Evolutionary conservation across 2,113 vertebrate species (phyloP).

Genomic region (Callospermophilus lateralis): DNA sequence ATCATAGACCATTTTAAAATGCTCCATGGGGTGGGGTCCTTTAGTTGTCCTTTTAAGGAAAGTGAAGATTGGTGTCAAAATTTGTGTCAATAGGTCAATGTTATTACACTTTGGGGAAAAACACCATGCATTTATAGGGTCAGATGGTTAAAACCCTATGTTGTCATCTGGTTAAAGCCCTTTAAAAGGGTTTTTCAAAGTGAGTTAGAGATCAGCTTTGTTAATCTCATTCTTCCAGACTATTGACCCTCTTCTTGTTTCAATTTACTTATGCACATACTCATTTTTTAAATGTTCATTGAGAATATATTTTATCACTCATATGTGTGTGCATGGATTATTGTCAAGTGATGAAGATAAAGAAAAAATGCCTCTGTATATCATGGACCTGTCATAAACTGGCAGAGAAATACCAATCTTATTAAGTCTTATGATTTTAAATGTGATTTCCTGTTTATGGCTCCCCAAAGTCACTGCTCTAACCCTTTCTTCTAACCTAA

Average conservation of each 20-base stretch:
- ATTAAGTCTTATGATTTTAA: not conserved
- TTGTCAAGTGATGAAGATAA: not conserved
- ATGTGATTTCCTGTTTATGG: not conserved
- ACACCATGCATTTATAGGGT: not conserved
- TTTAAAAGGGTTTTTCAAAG: not conserved
- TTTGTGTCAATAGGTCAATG: not conserved
- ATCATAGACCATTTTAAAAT: not conserved
- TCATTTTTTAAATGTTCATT: not conserved
- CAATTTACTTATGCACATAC: not conserved
- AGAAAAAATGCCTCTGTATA: not conserved
- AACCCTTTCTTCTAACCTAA: not conserved
- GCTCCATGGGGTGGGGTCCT: not conserved
- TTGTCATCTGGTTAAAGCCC: not conserved
- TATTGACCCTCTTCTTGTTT: not conserved
- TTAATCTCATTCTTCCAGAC: not conserved
- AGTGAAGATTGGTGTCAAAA: not conserved
- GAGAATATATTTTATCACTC: not conserved
- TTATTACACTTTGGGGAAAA: not conserved
- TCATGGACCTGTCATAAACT: fast-evolving
- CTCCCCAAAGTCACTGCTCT: too few species aligned
- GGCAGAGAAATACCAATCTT: not conserved
- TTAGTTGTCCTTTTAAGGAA: not conserved
- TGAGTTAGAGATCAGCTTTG: not conserved
- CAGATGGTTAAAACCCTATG: not conserved
- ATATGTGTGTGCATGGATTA: not conserved